These are phyloP conservation scores for Dioctria linearis DNA, from an alignment of 2,888 invertebrate species.

Conservation along the genomic window DNA sequence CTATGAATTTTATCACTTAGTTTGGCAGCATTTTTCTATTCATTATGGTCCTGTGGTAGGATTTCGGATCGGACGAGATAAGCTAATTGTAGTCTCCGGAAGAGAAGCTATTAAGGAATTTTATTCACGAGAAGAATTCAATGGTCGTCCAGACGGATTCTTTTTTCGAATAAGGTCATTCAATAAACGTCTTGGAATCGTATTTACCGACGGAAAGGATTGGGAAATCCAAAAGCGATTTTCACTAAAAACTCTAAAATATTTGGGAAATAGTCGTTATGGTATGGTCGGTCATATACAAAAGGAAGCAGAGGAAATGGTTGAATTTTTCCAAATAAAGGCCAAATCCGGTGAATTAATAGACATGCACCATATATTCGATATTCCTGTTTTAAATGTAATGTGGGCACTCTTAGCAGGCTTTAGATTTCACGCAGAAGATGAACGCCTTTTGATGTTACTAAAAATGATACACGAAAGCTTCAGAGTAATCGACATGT, in stretches of 20 bases:
- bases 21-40: conserved; percentile 74
- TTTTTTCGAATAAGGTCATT: conserved; percentile 79
- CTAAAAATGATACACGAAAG: conserved; percentile 76
- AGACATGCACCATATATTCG: conserved; percentile 73
- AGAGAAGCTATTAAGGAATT: conserved; percentile 76
- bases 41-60: conserved; percentile 79
- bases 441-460: conserved; percentile 73
- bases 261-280: conserved; percentile 74
- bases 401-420: conserved; percentile 82
- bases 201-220: conserved; percentile 78
- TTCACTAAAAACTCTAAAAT: conserved; percentile 76
- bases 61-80: conserved; percentile 76
- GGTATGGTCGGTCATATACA: conserved; percentile 76
- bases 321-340: conserved; percentile 70
- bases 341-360: conserved; percentile 67
- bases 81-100: conserved; percentile 77
- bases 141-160: conserved; percentile 81
- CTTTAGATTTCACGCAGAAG: conserved; percentile 74
- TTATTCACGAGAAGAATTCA: conserved; percentile 76
- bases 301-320: conserved; percentile 73
- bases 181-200: conserved; percentile 78
- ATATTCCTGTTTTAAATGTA: conserved; percentile 78
- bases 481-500: conserved; percentile 77
- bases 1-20: conserved; percentile 74
- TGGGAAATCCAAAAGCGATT: conserved; percentile 81